phyloP scores from a whole-genome alignment of 2,888 invertebrate genomes.

The Sarcophaga variegata region DNA sequence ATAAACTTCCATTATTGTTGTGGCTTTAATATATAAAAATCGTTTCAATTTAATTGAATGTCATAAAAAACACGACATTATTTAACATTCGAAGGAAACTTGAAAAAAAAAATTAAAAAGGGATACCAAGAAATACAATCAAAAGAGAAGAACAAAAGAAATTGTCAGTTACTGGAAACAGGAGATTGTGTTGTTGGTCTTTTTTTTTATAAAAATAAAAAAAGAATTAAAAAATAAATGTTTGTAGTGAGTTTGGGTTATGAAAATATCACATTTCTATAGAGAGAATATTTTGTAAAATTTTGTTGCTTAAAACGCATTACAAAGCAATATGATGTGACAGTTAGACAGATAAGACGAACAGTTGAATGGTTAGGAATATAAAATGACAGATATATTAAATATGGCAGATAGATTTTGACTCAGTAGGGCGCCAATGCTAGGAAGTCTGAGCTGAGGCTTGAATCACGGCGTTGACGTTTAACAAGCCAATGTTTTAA shows the following conservation, averaged over 20 bases:
- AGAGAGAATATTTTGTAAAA: constrained; percentile 55
- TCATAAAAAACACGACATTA: constrained; percentile 37
- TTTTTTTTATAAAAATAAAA: background rate
- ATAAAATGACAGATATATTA: constrained; percentile 47
- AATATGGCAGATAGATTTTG: constrained; percentile 9
- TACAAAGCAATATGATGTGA: constrained; percentile 54
- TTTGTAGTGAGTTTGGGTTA: constrained; percentile 1
- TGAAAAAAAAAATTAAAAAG: constrained; percentile 7
- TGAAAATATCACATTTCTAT: constrained; percentile 62
- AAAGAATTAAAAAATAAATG: constrained; percentile 7
- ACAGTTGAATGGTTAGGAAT: constrained; percentile 16
- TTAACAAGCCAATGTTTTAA: no score
- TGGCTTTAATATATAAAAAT: constrained; percentile 27
- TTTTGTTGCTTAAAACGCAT: constrained; percentile 49
- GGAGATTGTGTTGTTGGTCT: background rate
- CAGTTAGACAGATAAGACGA: constrained; percentile 40
- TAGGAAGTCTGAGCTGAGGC: background rate
- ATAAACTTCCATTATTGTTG: constrained; percentile 6
- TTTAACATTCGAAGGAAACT: background rate
- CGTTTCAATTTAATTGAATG: constrained; percentile 57
- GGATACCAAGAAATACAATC: constrained; percentile 24
- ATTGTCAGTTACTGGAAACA: constrained; percentile 6
- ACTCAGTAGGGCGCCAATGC: background rate
- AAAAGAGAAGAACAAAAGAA: constrained; percentile 4
- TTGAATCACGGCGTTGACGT: no score